These are phyloP conservation scores for Eriocheir sinensis DNA, from an alignment of 1,140 invertebrate species.

Conservation along the genomic window DNA sequence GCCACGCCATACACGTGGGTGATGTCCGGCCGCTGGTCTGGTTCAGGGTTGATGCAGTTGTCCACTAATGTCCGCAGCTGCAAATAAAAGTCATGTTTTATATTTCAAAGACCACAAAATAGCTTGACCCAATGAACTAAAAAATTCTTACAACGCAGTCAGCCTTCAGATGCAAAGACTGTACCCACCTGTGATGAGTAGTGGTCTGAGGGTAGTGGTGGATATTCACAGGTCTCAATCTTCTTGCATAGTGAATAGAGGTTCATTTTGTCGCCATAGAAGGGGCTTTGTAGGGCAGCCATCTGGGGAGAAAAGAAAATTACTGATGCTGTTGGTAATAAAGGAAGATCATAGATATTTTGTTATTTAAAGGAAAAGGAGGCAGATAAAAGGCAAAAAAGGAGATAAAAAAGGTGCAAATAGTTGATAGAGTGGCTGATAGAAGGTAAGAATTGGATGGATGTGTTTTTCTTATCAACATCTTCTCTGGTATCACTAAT, in stretches of 20 bases:
- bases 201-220: conserved; percentile 86
- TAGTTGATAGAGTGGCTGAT: too few species aligned
- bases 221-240: conserved; percentile 87
- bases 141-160: too few species aligned
- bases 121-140: too few species aligned
- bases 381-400: background rate
- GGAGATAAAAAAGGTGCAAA: too few species aligned
- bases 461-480: too few species aligned
- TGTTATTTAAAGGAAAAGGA: background rate
- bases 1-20: conserved; percentile 81
- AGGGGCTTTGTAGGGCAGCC: conserved; percentile 88
- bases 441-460: too few species aligned
- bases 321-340: background rate
- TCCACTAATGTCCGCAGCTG: conserved; percentile 85
- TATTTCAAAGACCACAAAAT: conserved; percentile 7
- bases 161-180: too few species aligned
- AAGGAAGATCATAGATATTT: background rate
- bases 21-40: conserved; percentile 85
- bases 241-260: conserved; percentile 87
- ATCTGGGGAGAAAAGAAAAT: conserved; percentile 82
- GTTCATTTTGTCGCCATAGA: conserved; percentile 88
- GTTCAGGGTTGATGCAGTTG: conserved; percentile 85
- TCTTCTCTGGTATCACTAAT: too few species aligned
- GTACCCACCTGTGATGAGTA: conserved; percentile 85
- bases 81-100: conserved; percentile 73